Conservation (phyloP, 23 tunicate genomes). For the Phallusia fumigata region DNA sequence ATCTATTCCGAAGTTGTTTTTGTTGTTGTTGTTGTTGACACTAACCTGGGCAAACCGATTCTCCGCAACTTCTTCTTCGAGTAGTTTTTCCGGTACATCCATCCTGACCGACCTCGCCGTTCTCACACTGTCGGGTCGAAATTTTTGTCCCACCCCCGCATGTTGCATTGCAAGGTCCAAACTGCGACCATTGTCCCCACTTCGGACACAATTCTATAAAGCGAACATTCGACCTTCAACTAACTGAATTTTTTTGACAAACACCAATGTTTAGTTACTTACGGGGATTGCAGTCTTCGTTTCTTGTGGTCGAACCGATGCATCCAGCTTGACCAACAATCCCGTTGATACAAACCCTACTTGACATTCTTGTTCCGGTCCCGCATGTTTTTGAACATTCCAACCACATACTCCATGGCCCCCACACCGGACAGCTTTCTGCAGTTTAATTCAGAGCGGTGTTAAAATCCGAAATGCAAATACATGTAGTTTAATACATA, state of each 20-base stretch:
- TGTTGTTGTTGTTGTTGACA: too few relatives aligned
- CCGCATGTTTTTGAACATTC: slow-evolving; percentile 23
- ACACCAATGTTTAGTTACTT: not conserved
- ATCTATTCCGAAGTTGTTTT: too few relatives aligned
- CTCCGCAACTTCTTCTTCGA: not conserved
- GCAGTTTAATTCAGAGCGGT: not conserved
- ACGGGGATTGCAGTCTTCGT: not conserved
- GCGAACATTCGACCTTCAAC: too few relatives aligned
- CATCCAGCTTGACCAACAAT: slow-evolving; percentile 14
- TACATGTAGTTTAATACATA: too few relatives aligned
- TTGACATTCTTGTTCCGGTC: not conserved
- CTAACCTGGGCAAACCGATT: not conserved
- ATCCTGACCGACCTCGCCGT: slow-evolving; percentile 40
- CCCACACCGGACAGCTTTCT: slow-evolving; percentile 13
- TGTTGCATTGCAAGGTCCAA: slow-evolving; percentile 40
- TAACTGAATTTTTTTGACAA: not conserved
- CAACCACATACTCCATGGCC: slow-evolving; percentile 1
- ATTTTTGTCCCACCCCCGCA: slow-evolving; percentile 40
- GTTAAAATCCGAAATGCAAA: too few relatives aligned
- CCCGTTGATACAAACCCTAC: slow-evolving; percentile 14
- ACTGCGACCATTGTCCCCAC: slow-evolving; percentile 35
- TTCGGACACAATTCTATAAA: slow-evolving; percentile 3
- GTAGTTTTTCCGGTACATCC: slow-evolving; percentile 37
- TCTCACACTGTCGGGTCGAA: slow-evolving; percentile 27
- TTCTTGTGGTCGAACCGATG: not conserved